phyloP scores from a whole-genome alignment of 2,888 invertebrate genomes.

The Macrophya annulata region DNA sequence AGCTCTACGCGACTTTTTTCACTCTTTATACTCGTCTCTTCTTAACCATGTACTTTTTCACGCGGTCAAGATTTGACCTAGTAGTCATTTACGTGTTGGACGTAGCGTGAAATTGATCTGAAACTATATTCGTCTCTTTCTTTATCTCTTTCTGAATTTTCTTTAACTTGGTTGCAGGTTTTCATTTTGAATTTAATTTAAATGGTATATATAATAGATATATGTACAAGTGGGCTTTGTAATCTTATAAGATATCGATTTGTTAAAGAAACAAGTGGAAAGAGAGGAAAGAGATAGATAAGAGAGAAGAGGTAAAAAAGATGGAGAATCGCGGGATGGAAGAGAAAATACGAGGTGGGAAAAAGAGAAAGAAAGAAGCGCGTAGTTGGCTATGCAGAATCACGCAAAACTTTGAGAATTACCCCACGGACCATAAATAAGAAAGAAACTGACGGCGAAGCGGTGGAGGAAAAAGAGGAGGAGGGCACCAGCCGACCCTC shows the following conservation, averaged over 20 bases:
- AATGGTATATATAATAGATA: not conserved
- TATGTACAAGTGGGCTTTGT: not conserved
- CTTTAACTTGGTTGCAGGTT: not conserved
- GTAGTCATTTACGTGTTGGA: constrained; percentile 31
- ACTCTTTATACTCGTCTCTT: constrained; percentile 36
- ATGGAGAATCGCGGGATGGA: not conserved
- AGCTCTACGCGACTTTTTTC: not conserved
- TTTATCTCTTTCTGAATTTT: not conserved
- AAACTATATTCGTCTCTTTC: constrained; percentile 15
- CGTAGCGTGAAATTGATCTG: constrained; percentile 50
- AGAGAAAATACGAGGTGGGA: not conserved
- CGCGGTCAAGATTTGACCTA: constrained; percentile 48
- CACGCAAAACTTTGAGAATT: constrained; percentile 56
- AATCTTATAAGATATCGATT: constrained; percentile 42
- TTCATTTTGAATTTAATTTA: not conserved
- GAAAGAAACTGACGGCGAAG: constrained; percentile 53
- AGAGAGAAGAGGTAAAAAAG: not conserved
- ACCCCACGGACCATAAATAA: constrained; percentile 55
- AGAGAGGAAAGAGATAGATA: not conserved
- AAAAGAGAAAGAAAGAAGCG: constrained; percentile 43
- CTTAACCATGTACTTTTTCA: constrained; percentile 33
- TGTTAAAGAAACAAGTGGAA: constrained; percentile 13
- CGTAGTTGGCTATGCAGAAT: constrained; percentile 57
- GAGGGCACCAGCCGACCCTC: constrained; percentile 44
- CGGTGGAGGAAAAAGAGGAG: constrained; percentile 41